Evolutionary conservation across 2,797 vertebrate species (phyloP).

Genomic region (Lagodon rhomboides): DNA sequence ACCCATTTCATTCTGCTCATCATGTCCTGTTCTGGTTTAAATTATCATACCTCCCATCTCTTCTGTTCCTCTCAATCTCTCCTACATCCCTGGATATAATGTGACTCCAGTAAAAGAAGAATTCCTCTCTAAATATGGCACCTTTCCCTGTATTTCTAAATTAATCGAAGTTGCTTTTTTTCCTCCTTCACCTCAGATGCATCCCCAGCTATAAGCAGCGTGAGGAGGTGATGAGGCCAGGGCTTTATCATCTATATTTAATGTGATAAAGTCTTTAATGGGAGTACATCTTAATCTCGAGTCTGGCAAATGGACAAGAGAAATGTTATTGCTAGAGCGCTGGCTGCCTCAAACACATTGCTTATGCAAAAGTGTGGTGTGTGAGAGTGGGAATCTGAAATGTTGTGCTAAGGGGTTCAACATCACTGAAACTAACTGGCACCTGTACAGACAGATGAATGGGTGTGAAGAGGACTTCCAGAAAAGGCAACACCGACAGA

Average conservation of each 20-base stretch:
- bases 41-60: not conserved
- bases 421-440: not conserved
- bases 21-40: constrained; percentile 11
- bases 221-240: constrained; percentile 1
- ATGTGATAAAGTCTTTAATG: constrained; percentile 70
- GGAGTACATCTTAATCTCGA: constrained; percentile 63
- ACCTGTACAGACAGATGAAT: constrained; percentile 17
- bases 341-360: constrained; percentile 39
- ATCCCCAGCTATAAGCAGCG: constrained; percentile 58
- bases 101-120: constrained; percentile 37
- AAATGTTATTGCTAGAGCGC: constrained; percentile 51
- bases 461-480: not conserved
- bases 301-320: constrained; percentile 58
- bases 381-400: not conserved
- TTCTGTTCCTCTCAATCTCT: constrained; percentile 6
- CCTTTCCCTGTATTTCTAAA: constrained; percentile 41
- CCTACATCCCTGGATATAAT: constrained; percentile 43
- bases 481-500: constrained; percentile 5
- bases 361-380: not conserved
- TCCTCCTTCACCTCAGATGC: constrained; percentile 21
- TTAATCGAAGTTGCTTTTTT: constrained; percentile 54
- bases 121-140: constrained; percentile 38
- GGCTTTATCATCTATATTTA: constrained; percentile 74
- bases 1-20: constrained; percentile 10
- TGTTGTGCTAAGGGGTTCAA: constrained; percentile 4